A percentile compares a stretch with the other conserved stretches of the same genome.
phyloP scores from a whole-genome alignment of 2,888 invertebrate genomes.

The Zeuzera pyrina region DNA sequence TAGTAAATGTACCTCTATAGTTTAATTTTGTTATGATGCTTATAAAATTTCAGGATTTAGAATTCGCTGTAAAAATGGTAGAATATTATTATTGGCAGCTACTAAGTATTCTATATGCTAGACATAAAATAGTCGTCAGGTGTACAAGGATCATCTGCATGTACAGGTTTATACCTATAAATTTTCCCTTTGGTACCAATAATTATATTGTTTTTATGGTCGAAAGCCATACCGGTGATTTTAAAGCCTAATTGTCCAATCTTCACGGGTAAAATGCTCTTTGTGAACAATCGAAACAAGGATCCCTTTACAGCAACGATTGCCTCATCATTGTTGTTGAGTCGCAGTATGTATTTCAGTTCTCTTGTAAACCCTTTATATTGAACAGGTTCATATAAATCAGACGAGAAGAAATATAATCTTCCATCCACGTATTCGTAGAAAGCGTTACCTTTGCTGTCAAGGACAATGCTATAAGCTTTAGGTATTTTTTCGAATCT shows the following conservation, averaged over 20 bases:
- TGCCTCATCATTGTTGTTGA: conserved; percentile 52
- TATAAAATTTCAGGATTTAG: too few relatives aligned
- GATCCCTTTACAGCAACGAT: conserved; percentile 58
- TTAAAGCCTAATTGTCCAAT: conserved; percentile 54
- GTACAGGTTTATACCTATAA: conserved; percentile 51
- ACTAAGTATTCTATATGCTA: conserved; percentile 37
- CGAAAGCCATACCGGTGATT: conserved; percentile 56
- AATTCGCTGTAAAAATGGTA: too few relatives aligned
- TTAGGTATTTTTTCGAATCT: conserved; percentile 54
- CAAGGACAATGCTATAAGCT: conserved; percentile 54
- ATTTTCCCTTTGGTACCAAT: conserved; percentile 63
- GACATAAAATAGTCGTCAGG: conserved; percentile 61
- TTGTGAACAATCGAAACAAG: conserved; percentile 40
- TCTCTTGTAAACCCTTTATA: conserved; percentile 61
- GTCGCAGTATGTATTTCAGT: conserved; percentile 47
- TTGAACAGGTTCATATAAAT: conserved; percentile 53
- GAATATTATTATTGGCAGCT: too few relatives aligned
- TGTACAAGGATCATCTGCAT: conserved; percentile 51
- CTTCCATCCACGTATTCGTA: conserved; percentile 60
- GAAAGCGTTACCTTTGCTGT: conserved; percentile 48
- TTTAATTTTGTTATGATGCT: too few relatives aligned
- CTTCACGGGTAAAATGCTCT: conserved; percentile 47
- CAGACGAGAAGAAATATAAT: conserved; percentile 50
- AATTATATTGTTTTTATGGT: conserved; percentile 50
- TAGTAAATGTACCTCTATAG: too few relatives aligned